Base-by-base conservation (phyloP, 2,888 invertebrate genomes). In the Drosophila setosimentum region DNA sequence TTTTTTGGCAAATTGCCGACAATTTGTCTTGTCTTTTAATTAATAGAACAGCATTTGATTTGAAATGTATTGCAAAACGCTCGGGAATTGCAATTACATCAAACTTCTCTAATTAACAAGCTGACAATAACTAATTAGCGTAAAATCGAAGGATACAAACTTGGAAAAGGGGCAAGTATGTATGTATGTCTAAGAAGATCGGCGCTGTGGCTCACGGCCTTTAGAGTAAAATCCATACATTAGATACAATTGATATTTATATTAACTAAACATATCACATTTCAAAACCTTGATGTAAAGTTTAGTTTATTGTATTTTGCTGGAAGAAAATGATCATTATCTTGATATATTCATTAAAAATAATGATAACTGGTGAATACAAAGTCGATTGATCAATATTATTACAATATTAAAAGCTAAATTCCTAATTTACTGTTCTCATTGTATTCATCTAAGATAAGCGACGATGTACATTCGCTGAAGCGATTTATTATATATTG, bases 21-120 rank as follows among this genome's bases (percentile, higher is more conserved):
- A 73, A 54, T 55, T 74, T 66, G 58, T 60, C 63, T 40, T 49
- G 53, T 50, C 60, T 64, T 64, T 62, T 73, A 87, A 81, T 76
- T 81, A 84, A 87, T 87, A 67, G 68, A 73, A 73, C 76, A 84
- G 68, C 67, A 73, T 67, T 77, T 82, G 51, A 65, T 77, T 58
- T 66, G 62, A 72, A 80, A 73, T 85, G 74, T 68, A 73, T 68
- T 58, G 57, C 61, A 50, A 75, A 75, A 60, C 49, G 30, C 62
- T n/a, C n/a, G n/a, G n/a, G n/a, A n/a, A n/a, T n/a, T n/a, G n/a
- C n/a, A n/a, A n/a, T n/a, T n/a, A n/a, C n/a, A n/a, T n/a, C n/a
- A n/a, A n/a, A n/a, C n/a, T n/a, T n/a, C n/a, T n/a, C n/a, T 40
- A 40, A 40, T 40, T 40, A 40, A 10, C 40, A 40, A 40, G 40